phyloP scores from a whole-genome alignment of 1,140 invertebrate species.

The Andricus grossulariae region DNA sequence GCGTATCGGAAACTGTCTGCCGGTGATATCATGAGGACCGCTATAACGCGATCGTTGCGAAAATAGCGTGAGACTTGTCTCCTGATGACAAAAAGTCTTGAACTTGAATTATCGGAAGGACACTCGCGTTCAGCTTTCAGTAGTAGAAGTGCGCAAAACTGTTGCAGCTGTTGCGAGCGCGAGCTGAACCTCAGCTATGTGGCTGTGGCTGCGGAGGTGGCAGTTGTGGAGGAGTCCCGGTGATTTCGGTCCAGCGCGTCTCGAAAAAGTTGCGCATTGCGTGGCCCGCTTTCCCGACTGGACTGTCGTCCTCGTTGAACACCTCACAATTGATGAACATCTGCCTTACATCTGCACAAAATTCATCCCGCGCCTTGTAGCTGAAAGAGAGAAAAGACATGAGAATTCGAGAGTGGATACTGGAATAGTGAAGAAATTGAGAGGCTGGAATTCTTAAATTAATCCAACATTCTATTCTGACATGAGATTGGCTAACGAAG shows the following conservation, averaged over 20 bases:
- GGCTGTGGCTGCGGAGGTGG: slow-evolving; percentile 65
- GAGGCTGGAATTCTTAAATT: too few relatives aligned
- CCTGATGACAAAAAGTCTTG: slow-evolving; percentile 27
- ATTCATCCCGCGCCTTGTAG: slow-evolving; percentile 92
- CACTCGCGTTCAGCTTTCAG: slow-evolving; percentile 49
- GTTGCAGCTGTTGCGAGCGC: slow-evolving; percentile 73
- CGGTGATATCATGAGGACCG: slow-evolving; percentile 16
- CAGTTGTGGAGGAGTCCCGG: slow-evolving; percentile 58
- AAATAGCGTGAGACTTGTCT: neutral
- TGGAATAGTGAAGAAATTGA: too few relatives aligned
- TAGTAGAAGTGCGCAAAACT: slow-evolving; percentile 75
- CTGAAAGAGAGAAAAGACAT: slow-evolving; percentile 71
- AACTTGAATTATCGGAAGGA: slow-evolving; percentile 2
- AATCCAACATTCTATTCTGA: too few relatives aligned
- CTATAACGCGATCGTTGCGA: slow-evolving; percentile 26
- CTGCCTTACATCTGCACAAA: slow-evolving; percentile 91
- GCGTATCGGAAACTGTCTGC: slow-evolving; percentile 21
- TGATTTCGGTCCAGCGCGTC: slow-evolving; percentile 86
- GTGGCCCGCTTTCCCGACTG: slow-evolving; percentile 95
- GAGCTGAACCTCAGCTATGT: slow-evolving; percentile 75
- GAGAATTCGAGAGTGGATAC: too few relatives aligned
- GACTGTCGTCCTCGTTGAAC: slow-evolving; percentile 98
- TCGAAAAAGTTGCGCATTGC: slow-evolving; percentile 94
- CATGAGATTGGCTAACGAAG: too few relatives aligned
- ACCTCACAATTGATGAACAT: slow-evolving; percentile 98